Conservation (phyloP, 2,113 vertebrate species). For the Dasyornis broadbenti region DNA sequence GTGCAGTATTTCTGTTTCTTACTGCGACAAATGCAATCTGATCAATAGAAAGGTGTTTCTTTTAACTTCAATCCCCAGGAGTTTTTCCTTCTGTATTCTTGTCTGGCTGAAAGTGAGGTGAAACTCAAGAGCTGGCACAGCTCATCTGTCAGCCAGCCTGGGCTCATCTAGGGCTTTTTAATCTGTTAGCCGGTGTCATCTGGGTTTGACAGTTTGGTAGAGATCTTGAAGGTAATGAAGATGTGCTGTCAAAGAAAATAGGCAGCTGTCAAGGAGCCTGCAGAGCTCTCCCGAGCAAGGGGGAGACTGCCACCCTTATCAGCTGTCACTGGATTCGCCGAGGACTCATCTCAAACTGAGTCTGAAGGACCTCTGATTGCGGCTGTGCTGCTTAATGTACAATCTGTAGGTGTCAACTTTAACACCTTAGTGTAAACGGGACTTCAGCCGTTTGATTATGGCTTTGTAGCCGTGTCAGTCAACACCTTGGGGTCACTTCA, state of each 20-base stretch:
- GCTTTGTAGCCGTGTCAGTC: background rate
- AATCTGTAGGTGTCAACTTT: background rate
- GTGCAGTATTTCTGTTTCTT: background rate
- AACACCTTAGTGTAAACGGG: background rate
- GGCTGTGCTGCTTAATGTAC: background rate
- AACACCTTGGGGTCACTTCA: background rate
- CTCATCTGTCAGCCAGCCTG: background rate
- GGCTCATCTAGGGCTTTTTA: background rate
- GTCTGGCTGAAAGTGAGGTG: background rate
- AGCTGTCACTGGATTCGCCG: background rate
- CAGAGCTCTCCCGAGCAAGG: background rate
- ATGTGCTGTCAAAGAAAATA: background rate
- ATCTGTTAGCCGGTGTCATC: background rate
- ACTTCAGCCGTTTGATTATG: background rate
- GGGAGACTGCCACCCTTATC: background rate
- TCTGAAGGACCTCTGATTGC: background rate
- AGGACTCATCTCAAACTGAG: background rate
- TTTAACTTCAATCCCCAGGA: background rate
- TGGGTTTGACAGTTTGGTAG: background rate
- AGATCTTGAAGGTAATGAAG: background rate
- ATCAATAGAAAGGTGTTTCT: background rate
- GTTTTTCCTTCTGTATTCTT: background rate
- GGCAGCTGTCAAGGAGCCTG: background rate
- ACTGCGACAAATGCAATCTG: accelerated
- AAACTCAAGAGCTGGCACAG: background rate